These are phyloP conservation scores for Deroplatys truncata DNA, from an alignment of 2,888 invertebrate species.

Conservation along the genomic window DNA sequence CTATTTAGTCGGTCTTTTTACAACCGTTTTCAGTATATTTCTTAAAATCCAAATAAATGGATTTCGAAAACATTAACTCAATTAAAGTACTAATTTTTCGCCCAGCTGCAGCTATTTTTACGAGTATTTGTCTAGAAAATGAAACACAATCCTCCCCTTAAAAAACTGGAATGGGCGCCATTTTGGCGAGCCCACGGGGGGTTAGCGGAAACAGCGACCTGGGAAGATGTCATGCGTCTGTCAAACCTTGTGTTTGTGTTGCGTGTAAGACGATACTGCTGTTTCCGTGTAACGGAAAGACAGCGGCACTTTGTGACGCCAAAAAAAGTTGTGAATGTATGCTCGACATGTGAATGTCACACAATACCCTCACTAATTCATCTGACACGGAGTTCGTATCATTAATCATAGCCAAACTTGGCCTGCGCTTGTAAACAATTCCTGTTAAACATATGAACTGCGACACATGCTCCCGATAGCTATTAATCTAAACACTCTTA, in stretches of 20 bases:
- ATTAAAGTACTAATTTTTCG: no score
- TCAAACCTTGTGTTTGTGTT: constrained; percentile 5
- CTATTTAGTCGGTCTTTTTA: no score
- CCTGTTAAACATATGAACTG: background rate
- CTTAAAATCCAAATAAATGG: no score
- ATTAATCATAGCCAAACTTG: constrained; percentile 14
- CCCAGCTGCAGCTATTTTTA: background rate
- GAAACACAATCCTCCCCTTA: background rate
- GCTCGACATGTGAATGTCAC: constrained; percentile 3
- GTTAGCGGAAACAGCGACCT: background rate
- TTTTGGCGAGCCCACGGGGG: background rate
- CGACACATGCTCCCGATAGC: background rate
- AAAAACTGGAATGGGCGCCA: background rate
- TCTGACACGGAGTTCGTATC: constrained; percentile 22
- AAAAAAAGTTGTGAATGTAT: background rate
- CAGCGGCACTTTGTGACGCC: background rate
- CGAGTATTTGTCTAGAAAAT: background rate
- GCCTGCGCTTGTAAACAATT: background rate
- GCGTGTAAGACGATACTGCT: constrained; percentile 1
- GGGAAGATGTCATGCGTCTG: background rate
- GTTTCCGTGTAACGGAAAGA: background rate
- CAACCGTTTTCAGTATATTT: no score
- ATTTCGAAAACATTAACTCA: no score
- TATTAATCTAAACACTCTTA: background rate
- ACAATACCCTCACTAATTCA: constrained; percentile 20